Base-by-base conservation (phyloP, 2,113 vertebrate genomes). In the Triplophysa tibetana region DNA sequence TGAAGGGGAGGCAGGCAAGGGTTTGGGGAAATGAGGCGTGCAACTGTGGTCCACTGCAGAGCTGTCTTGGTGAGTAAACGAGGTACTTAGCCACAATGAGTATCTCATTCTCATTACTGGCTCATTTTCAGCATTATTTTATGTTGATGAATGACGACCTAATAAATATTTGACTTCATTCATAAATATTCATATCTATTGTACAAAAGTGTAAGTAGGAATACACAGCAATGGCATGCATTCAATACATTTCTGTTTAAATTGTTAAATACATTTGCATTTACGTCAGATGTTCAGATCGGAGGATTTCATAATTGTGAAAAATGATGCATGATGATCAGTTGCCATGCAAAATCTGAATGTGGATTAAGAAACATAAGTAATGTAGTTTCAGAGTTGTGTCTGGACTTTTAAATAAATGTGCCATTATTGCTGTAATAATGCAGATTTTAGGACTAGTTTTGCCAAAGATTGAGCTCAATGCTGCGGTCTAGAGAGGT, bases 141-240 rank as follows among this genome's bases (percentile, higher is more conserved):
- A 17, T n/a, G 41, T 48, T 63, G 60, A 75, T 2, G 8, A 75
- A 75, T 29, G 60, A 29, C 17, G 14, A 21, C 23, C 45, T 63
- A 10, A 63, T 63, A 63, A 63, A 63, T 26, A 29, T 63, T 58
- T n/a, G 17, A 58, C 54, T 58, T 58, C n/a, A 58, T 58, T 58
- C 23, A n/a, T 62, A 41, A 75, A 75, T 63, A 75, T 75, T 75
- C 16, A 75, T 63, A 75, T 63, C 62, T 29, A 29, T 61, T 74
- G 14, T 60, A 21, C 56, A 19, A 48, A 75, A 75, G 19, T 26
- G 61, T 17, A 4, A 14, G 3, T 0, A 29, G 61, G 24, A 60
- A 58, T 14, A 58, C 4, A 23, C 29, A 1, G 50, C 5, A n/a
- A 33, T 56, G 14, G 50, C 17, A 38, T 33, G n/a, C 12, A 73